These are phyloP conservation scores for Seriola dumerili DNA, from an alignment of 2,113 vertebrate species.

Conservation along the genomic window DNA sequence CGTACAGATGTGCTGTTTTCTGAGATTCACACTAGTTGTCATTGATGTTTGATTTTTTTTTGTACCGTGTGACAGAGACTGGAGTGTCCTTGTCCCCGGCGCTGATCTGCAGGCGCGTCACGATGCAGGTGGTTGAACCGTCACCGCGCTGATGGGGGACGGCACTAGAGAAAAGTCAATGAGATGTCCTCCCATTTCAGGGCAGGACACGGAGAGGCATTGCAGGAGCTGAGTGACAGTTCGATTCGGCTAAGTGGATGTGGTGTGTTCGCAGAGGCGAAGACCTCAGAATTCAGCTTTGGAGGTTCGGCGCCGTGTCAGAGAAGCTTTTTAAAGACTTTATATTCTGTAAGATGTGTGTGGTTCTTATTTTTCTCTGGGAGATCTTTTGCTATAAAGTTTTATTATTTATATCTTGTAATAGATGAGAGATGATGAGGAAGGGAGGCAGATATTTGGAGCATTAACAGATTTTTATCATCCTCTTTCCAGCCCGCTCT, in stretches of 20 bases:
- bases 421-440: neutral
- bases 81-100: slow-evolving; percentile 43
- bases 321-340: neutral
- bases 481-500: neutral
- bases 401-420: neutral
- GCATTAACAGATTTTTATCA: neutral
- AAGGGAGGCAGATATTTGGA: neutral
- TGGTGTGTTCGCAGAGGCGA: slow-evolving; percentile 33
- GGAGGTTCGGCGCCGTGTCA: neutral
- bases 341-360: neutral
- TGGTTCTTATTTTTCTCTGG: neutral
- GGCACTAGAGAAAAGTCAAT: slow-evolving; percentile 64
- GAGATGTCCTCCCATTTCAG: slow-evolving; percentile 55
- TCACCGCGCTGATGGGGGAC: slow-evolving; percentile 26
- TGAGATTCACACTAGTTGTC: neutral
- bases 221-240: slow-evolving; percentile 51
- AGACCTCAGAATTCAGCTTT: slow-evolving; percentile 26
- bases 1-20: no score
- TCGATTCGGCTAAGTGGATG: slow-evolving; percentile 31
- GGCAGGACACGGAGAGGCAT: slow-evolving; percentile 39
- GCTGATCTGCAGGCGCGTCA: slow-evolving; percentile 14
- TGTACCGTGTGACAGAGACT: slow-evolving; percentile 7
- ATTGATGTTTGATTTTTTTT: neutral
- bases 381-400: no score
- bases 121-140: slow-evolving; percentile 56